Evolutionary conservation across 2,113 vertebrate genomes (phyloP), one percentile per base, ranked within the genome.

Genomic region (Rhegmatorhina hoffmannsi): DNA sequence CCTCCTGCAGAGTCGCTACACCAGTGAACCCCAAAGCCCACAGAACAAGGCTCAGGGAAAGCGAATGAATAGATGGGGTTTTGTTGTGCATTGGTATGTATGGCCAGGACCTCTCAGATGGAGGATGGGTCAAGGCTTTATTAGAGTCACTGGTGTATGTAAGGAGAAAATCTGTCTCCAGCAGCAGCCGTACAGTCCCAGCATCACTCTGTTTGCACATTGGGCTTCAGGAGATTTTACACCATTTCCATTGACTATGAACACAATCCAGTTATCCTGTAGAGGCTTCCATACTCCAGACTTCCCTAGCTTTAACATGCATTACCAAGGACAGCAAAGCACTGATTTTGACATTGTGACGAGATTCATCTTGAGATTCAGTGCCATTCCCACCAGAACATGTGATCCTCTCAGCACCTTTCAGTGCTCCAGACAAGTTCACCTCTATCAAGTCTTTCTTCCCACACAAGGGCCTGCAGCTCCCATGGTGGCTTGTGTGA

Each of bases 21-120:
- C 14, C 50, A 64, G 9, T 13, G n/a, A 89, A 34, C 8, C 36
- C 43, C 18, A 70, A 79, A 43, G 46, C 13, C 28, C 56, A 58
- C 7, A 60, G 31, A 80, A 44, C 0, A 2, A 64, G 23, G 36
- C 17, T 14, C 33, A 55, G 26, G 29, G 16, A 43, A 74, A 67
- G n/a, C 33, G 62, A 49, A 66, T 10, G 10, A 70, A 62, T 0
- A 33, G 7, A 14, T 20, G 7, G 0, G 0, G 10, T 68, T 72
- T 44, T 9, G 11, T 25, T 85, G 38, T 34, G 44, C 14, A 49
- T 38, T 64, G 50, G 11, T 23, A 76, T 8, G 4, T 29, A 28
- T 14, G 36, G 44, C 11, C 44, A 83, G 17, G 31, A 55, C 52
- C 26, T 53, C 46, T 13, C 24, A 52, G 12, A 11, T 9, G 11